Conservation (phyloP, 2,797 vertebrate genomes). For the Hippopotamyrus pictus region DNA sequence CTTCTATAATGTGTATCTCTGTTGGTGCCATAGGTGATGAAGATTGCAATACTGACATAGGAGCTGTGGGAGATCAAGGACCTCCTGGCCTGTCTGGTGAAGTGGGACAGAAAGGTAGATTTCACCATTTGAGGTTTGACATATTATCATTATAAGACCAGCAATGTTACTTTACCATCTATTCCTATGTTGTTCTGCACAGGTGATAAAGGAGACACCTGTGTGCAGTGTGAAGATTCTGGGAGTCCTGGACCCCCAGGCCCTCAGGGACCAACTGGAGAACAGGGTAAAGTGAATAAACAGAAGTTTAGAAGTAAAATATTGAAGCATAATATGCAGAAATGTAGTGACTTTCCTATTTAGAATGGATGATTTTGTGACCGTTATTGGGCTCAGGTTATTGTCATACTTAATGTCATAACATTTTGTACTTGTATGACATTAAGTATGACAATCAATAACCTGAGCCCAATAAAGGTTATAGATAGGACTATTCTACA, state of each 20-base stretch:
- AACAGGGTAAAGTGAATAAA: conserved; percentile 58
- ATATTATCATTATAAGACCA: not conserved
- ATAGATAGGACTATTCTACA: not conserved
- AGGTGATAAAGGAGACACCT: conserved; percentile 86
- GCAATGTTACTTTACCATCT: not conserved
- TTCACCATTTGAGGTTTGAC: not conserved
- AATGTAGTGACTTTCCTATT: not conserved
- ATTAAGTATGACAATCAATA: no score
- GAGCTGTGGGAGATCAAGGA: conserved; percentile 44
- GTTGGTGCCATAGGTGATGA: not conserved
- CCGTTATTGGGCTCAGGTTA: not conserved
- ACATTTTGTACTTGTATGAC: no score
- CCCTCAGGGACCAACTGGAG: conserved; percentile 69
- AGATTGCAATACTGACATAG: conserved; percentile 40
- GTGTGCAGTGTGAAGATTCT: conserved; percentile 63
- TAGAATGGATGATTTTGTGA: not conserved
- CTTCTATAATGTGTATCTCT: not conserved
- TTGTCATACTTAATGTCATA: not conserved
- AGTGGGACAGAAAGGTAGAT: conserved; percentile 48
- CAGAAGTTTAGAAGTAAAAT: not conserved
- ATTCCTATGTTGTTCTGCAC: not conserved
- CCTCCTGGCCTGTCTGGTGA: conserved; percentile 27
- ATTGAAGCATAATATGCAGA: not conserved
- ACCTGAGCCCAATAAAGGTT: not conserved
- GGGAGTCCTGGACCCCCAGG: conserved; percentile 67